Evolutionary conservation across 2,113 vertebrate genomes (phyloP), one percentile per base, ranked within the genome.

Genomic region (Nymphicus hollandicus): DNA sequence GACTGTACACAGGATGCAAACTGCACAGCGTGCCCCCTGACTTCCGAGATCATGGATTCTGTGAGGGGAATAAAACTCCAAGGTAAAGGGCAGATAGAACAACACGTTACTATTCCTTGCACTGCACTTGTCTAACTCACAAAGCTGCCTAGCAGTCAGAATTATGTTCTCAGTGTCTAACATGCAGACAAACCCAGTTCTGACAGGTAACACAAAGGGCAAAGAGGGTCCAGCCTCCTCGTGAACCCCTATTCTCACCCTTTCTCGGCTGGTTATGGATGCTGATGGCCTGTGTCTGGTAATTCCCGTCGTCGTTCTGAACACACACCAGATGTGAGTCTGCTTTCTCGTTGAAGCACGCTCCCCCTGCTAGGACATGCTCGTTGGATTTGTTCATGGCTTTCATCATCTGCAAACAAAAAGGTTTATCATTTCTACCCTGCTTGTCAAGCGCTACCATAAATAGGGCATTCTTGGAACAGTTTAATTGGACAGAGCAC

Each of bases 381-480:
- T 99, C 99, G n/a, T 99, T 99, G 91, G 99, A 99, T 92, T 99
- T 99, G 97, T 99, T 99, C 98, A 99, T 99, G 96, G 99, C 99
- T 98, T 99, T 99, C 99, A 99, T 99, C 97, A 99, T 98, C 99
- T 99, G 97, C 89, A 96, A 96, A 91, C 90, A 96, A 80, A 92
- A 77, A 77, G 39, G 24, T 52, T 88, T 8, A 71, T 28, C 58
- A 28, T 44, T 50, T 50, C 66, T 18, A 72, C 55, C 43, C 68
- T 24, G 43, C 19, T 60, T 12, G 1, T 13, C 60, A 12, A 55
- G 61, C 17, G 13, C 16, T 35, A n/a, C 81, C 69, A 70, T 13
- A 44, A 82, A 61, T 1, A 71, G 46, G 53, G 27, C 44, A 28
- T 25, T 88, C 58, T 44, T 72, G 88, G 64, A 80, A 68, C 31